Evolutionary conservation across 1,140 invertebrate species (phyloP).

Genomic region (Portunus trituberculatus): DNA sequence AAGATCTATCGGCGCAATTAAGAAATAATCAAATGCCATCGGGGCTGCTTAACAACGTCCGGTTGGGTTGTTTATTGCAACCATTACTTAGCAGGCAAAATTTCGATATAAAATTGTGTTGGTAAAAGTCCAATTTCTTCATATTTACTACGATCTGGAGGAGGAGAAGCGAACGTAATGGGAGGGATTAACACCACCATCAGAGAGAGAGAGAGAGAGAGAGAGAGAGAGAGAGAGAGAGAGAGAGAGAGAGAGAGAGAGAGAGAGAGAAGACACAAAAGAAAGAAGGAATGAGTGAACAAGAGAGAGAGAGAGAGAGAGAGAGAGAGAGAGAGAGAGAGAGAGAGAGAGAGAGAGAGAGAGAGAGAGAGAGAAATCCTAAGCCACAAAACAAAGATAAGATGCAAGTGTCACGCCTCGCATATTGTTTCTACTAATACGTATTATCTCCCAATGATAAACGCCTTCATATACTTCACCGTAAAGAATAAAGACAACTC

Average conservation of each 20-base stretch:
- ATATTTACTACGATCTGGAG: neutral
- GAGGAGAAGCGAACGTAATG: neutral
- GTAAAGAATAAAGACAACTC: too few species aligned
- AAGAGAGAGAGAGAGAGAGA: neutral
- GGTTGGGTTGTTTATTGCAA: neutral
- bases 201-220: neutral
- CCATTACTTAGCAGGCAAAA: neutral
- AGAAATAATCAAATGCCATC: slow-evolving; percentile 23
- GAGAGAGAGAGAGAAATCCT: neutral
- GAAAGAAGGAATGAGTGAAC: neutral
- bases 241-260: neutral
- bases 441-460: too few species aligned
- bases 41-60: neutral
- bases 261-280: neutral
- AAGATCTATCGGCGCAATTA: neutral
- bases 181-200: neutral
- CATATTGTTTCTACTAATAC: too few species aligned
- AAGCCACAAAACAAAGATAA: too few species aligned
- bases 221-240: neutral
- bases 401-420: too few species aligned
- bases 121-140: neutral
- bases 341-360: neutral
- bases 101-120: neutral
- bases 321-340: neutral
- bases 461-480: too few species aligned